Percentiles rank a stretch among this genome's conserved stretches.
Conservation (phyloP, 2,113 vertebrate genomes). For the Pionites leucogaster region DNA sequence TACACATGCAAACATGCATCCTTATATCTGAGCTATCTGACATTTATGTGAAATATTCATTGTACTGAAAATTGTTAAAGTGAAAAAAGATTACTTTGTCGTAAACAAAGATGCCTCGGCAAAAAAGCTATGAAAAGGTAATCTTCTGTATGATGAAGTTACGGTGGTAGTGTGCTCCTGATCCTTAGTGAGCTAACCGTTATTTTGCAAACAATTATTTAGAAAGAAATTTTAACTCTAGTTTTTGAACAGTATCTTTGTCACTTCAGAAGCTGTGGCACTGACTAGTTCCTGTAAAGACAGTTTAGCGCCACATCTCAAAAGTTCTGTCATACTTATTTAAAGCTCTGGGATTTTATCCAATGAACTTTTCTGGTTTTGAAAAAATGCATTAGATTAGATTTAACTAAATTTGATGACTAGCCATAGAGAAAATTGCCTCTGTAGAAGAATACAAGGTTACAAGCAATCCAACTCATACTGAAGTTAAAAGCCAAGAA, state of each 20-base stretch:
- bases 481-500: neutral
- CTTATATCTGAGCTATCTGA: neutral
- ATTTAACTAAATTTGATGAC: neutral
- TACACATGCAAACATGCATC: neutral
- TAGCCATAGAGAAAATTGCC: neutral
- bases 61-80: neutral
- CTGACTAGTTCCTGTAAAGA: neutral
- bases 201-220: neutral
- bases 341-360: neutral
- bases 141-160: neutral
- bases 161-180: neutral
- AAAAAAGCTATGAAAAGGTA: neutral
- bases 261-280: neutral
- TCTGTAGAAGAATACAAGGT: neutral
- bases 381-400: neutral
- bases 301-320: neutral
- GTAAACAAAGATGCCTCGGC: neutral
- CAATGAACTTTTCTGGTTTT: neutral
- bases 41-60: neutral
- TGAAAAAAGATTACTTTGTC: neutral
- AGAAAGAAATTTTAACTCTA: neutral
- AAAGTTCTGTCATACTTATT: neutral
- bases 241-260: neutral
- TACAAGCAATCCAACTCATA: neutral
- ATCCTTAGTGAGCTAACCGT: neutral